Conservation (phyloP, 1,140 invertebrate species). For the Drosophila teissieri region DNA sequence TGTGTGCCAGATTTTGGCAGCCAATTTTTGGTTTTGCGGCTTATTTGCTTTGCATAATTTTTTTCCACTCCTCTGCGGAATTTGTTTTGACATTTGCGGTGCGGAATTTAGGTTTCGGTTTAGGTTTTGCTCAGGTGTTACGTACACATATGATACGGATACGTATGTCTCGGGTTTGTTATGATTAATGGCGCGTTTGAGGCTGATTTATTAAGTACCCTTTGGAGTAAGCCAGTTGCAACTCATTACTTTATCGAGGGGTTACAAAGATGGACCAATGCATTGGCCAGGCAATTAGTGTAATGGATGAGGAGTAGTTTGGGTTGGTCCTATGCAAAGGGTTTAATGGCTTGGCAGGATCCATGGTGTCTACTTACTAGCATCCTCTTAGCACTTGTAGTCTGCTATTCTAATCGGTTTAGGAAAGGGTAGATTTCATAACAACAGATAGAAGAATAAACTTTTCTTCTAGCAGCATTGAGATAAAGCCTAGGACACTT, state of each 20-base stretch:
- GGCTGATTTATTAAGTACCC: constrained; percentile 66
- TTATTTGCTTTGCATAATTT: constrained; percentile 55
- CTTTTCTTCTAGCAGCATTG: too few relatives aligned
- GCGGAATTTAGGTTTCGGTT: constrained; percentile 49
- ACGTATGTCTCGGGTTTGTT: constrained; percentile 19
- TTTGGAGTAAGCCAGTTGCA: constrained; percentile 42
- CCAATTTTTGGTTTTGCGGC: constrained; percentile 83
- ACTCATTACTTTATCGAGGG: constrained; percentile 22
- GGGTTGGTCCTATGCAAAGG: background rate
- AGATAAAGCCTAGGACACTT: too few relatives aligned
- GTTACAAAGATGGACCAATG: constrained; percentile 33
- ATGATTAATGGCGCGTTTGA: constrained; percentile 70
- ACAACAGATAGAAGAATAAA: background rate
- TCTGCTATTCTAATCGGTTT: background rate
- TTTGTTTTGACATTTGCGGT: constrained; percentile 62
- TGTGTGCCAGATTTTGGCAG: constrained; percentile 71
- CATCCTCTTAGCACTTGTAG: background rate
- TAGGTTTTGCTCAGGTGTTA: constrained; percentile 66
- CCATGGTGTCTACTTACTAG: background rate
- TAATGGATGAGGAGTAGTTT: constrained; percentile 56
- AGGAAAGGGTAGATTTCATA: background rate
- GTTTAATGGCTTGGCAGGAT: constrained; percentile 2
- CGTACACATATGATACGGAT: constrained; percentile 29
- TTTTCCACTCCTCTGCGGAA: constrained; percentile 39
- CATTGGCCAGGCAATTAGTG: constrained; percentile 57